Evolutionary conservation across 2,797 vertebrate species (phyloP).

Genomic region (Malurus leucopterus): DNA sequence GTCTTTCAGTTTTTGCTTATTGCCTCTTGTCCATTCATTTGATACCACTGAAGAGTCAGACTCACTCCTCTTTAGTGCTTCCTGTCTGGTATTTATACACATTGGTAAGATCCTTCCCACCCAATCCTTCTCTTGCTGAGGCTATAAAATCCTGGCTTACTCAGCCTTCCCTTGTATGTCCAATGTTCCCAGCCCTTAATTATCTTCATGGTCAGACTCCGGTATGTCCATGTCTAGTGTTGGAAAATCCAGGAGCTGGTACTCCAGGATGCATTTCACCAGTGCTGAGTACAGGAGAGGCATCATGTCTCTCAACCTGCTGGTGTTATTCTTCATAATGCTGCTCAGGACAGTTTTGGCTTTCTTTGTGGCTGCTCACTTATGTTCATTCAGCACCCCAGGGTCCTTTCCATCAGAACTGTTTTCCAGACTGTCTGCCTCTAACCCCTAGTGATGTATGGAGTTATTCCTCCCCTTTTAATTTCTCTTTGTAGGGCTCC

Average conservation of each 20-base stretch:
- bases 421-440: background rate
- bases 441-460: background rate
- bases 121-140: background rate
- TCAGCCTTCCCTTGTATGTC: background rate
- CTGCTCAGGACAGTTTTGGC: background rate
- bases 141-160: background rate
- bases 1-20: background rate
- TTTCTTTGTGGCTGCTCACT: background rate
- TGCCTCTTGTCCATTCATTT: background rate
- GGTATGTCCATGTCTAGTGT: background rate
- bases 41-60: background rate
- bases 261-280: background rate
- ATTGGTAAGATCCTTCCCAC: background rate
- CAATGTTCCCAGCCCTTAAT: background rate
- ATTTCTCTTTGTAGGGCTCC: background rate
- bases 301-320: rapidly evolving
- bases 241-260: background rate
- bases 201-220: background rate
- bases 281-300: background rate
- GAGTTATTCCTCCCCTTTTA: background rate
- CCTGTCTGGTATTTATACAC: rapidly evolving
- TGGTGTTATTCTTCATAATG: background rate
- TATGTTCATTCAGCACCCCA: rapidly evolving
- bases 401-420: background rate
- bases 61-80: background rate